Evolutionary conservation across 2,888 invertebrate species (phyloP).

Genomic region (Neoitamus cyanurus): DNA sequence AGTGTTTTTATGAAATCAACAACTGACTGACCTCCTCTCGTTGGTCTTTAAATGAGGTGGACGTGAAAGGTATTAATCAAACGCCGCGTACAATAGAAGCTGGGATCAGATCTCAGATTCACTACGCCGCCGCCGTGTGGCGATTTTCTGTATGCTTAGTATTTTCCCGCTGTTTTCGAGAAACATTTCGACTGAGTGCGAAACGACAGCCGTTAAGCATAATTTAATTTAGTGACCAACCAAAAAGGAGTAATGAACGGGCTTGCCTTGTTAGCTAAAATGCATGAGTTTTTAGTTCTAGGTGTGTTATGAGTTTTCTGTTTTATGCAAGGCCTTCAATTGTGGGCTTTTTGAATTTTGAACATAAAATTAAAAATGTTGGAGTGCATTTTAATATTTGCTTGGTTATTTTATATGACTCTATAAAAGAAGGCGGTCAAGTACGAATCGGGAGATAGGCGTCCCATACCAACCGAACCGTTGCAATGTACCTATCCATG

Average conservation of each 20-base stretch:
- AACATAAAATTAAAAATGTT: not conserved
- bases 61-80: constrained; percentile 5
- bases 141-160: not conserved
- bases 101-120: not conserved
- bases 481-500: too few relatives aligned
- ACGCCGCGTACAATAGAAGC: not conserved
- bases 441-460: too few relatives aligned
- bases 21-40: not conserved
- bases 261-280: not conserved
- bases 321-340: not conserved
- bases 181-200: not conserved
- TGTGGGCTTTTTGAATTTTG: not conserved
- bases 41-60: not conserved
- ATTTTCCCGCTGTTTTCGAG: not conserved
- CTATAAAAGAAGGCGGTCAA: too few relatives aligned
- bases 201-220: not conserved
- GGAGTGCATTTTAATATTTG: too few relatives aligned
- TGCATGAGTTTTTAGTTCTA: not conserved
- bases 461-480: too few relatives aligned
- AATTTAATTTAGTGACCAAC: not conserved
- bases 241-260: not conserved
- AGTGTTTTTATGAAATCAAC: not conserved
- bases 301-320: not conserved
- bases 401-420: too few relatives aligned
- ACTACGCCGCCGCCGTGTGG: not conserved